A percentile compares a stretch with the other conserved stretches of the same genome.
Evolutionary conservation across 2,113 vertebrate species (phyloP).

Genomic region (Zootoca vivipara): DNA sequence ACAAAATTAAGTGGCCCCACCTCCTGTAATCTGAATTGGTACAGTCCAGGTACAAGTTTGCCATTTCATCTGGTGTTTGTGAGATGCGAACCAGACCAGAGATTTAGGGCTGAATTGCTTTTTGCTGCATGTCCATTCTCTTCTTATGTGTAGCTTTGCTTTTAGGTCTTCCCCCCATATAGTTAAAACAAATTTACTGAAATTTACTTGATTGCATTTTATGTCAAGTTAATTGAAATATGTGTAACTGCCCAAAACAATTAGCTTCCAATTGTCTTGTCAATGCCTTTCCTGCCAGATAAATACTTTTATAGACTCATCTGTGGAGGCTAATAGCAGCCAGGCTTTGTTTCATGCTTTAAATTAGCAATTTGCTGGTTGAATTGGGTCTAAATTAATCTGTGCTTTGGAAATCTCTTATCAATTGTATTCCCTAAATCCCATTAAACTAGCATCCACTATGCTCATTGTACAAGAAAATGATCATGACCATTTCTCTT

Average conservation of each 20-base stretch:
- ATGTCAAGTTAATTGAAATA: conserved; percentile 42
- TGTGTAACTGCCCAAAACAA: conserved; percentile 11
- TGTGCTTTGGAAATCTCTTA: conserved; percentile 20
- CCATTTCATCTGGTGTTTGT: too few relatives aligned
- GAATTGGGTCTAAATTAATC: conserved; percentile 36
- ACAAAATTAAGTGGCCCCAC: too few relatives aligned
- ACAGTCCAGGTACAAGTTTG: neutral
- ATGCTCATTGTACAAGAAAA: neutral
- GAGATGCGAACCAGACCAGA: neutral
- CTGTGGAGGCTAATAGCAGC: neutral
- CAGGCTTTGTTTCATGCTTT: conserved; percentile 23
- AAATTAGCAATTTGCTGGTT: conserved; percentile 36
- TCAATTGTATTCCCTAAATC: neutral
- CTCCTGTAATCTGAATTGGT: neutral
- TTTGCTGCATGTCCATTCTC: neutral
- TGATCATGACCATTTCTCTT: neutral
- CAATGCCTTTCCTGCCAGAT: conserved; percentile 36
- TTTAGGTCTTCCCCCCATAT: neutral
- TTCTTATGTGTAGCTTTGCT: neutral
- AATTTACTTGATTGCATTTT: conserved; percentile 8
- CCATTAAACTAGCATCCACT: neutral
- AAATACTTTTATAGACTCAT: conserved; percentile 41
- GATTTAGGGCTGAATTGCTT: neutral
- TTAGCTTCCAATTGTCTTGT: conserved; percentile 33
- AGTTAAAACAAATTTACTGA: conserved; percentile 14